Conservation (phyloP, 2,888 invertebrate species). For the Scelioninae gen. 1 region DNA sequence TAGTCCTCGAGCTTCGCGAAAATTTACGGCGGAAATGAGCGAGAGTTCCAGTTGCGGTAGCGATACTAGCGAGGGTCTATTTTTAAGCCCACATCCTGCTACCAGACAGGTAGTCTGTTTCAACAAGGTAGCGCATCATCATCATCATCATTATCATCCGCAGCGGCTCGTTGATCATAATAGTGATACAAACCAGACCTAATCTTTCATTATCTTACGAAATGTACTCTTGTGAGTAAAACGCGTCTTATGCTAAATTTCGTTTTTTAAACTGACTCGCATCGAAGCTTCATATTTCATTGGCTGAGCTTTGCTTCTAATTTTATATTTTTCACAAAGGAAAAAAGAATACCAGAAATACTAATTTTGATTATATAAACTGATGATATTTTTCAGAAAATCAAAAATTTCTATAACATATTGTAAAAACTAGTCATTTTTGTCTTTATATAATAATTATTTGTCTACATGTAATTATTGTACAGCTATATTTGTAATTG, state of each 20-base stretch:
- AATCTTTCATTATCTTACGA: constrained; percentile 55
- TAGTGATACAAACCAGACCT: constrained; percentile 58
- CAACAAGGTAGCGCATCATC: constrained; percentile 82
- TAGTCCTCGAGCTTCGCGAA: constrained; percentile 87
- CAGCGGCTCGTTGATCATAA: constrained; percentile 63
- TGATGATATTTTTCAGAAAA: background rate
- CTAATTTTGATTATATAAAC: too few species aligned
- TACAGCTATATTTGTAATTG: too few species aligned
- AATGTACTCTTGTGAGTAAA: constrained; percentile 62
- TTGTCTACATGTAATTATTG: too few species aligned
- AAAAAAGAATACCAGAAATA: too few species aligned
- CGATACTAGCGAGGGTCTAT: constrained; percentile 88
- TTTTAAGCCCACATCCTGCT: constrained; percentile 85
- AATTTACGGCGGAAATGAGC: constrained; percentile 88
- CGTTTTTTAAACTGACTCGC: constrained; percentile 3
- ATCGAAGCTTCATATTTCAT: background rate
- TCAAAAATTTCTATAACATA: background rate
- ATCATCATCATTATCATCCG: constrained; percentile 66
- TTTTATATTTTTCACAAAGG: too few species aligned
- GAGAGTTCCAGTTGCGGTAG: constrained; percentile 90
- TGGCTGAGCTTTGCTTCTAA: constrained; percentile 15
- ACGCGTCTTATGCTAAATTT: constrained; percentile 14
- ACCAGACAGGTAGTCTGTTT: constrained; percentile 85
- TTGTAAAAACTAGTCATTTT: too few species aligned
- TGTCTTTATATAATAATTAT: too few species aligned